Conservation (phyloP, 2,888 invertebrate genomes). For the Hedychridium roseum region DNA sequence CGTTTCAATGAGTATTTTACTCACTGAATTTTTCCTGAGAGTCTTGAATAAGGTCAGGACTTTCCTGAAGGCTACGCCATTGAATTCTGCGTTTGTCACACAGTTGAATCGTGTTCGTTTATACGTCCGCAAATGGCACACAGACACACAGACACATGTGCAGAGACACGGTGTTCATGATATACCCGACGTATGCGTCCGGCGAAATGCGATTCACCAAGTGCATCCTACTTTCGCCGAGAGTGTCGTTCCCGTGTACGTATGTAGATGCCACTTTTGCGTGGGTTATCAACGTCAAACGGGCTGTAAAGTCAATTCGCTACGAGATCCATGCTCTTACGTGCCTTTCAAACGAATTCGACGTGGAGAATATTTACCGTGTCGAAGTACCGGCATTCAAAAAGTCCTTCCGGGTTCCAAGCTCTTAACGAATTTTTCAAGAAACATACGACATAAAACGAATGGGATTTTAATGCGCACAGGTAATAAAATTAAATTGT, state of each 20-base stretch:
- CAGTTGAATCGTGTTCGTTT: too few species aligned
- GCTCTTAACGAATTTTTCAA: too few species aligned
- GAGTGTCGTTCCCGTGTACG: constrained; percentile 17
- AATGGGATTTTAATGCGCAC: too few species aligned
- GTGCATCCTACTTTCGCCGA: constrained; percentile 38
- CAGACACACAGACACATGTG: too few species aligned
- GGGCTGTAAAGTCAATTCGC: constrained; percentile 25
- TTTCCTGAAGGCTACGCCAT: too few species aligned
- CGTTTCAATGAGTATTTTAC: too few species aligned
- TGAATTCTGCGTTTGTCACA: too few species aligned
- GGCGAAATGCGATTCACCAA: constrained; percentile 1
- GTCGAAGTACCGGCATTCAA: not conserved
- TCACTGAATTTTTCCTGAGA: too few species aligned
- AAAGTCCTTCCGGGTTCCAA: not conserved
- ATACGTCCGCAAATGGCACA: too few species aligned
- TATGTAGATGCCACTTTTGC: constrained; percentile 18
- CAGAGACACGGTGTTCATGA: not conserved
- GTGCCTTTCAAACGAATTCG: constrained; percentile 7
- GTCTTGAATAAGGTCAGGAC: too few species aligned
- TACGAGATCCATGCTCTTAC: constrained; percentile 16
- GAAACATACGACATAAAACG: too few species aligned
- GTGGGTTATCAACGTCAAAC: constrained; percentile 35
- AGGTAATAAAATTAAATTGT: too few species aligned
- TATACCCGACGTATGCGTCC: not conserved
- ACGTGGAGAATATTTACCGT: constrained; percentile 3